Evolutionary conservation across 30 jellyfish, hydroid and myxozoan species (phyloP).

Genomic region (Euphysa ruthae): DNA sequence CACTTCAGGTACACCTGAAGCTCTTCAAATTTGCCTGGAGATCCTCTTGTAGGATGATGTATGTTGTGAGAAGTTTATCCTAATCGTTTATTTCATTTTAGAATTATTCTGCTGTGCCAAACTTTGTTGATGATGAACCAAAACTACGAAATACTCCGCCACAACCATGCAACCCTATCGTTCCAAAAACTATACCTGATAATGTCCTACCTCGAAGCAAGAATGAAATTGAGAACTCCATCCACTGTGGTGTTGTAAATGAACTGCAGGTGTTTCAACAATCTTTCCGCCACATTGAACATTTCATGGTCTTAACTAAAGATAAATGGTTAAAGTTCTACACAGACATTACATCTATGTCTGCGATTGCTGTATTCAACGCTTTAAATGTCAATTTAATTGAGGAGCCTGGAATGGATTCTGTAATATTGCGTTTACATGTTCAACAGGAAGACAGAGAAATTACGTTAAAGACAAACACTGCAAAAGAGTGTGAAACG

Average conservation of each 20-base stretch:
- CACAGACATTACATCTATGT: constrained; percentile 8
- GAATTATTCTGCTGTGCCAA: no score
- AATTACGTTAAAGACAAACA: constrained; percentile 4
- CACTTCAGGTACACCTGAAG: no score
- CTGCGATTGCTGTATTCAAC: constrained; percentile 10
- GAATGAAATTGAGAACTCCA: constrained; percentile 11
- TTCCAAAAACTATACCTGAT: not conserved
- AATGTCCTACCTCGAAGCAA: not conserved
- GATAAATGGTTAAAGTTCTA: constrained; percentile 31
- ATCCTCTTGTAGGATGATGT: no score
- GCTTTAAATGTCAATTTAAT: constrained; percentile 8
- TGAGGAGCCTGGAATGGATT: constrained; percentile 26
- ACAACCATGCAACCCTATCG: no score
- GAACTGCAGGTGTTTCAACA: constrained; percentile 23
- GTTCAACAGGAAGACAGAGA: not conserved
- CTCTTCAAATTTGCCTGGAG: no score
- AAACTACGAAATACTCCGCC: no score
- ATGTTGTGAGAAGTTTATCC: no score
- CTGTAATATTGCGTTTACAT: constrained; percentile 10
- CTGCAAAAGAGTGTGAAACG: not conserved
- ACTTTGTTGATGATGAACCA: no score
- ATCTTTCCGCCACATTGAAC: constrained; percentile 29
- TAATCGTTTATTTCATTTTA: no score
- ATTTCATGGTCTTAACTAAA: constrained; percentile 14
- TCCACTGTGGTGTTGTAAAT: not conserved